Evolutionary conservation across 92 coral and sea anemone genomes (phyloP).

Genomic region (Meandrina meandrites): DNA sequence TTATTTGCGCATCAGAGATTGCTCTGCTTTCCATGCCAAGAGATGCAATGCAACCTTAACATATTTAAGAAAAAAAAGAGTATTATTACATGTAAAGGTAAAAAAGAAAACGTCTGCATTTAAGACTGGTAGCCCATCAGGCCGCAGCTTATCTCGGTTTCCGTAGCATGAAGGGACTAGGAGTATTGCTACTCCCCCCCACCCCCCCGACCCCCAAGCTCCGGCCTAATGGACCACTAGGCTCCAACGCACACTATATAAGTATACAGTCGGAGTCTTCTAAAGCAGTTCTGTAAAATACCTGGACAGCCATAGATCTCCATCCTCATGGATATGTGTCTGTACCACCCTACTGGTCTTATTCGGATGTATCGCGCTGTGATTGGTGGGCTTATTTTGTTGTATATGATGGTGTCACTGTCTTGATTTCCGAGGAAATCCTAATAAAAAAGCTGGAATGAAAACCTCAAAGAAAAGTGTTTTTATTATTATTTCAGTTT

Average conservation of each 20-base stretch:
- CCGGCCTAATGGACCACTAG: too few species aligned
- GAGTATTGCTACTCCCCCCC: too few species aligned
- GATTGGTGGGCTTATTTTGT: not conserved
- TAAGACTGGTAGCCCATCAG: too few species aligned
- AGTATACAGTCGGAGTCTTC: too few species aligned
- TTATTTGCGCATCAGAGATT: slow-evolving; percentile 3
- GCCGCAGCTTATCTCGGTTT: too few species aligned
- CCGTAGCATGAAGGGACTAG: too few species aligned
- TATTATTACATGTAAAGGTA: not conserved
- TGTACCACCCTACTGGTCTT: not conserved
- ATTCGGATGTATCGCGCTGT: not conserved
- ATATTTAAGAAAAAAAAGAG: not conserved
- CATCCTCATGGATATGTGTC: not conserved
- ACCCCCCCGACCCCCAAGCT: too few species aligned
- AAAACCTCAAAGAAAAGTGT: too few species aligned
- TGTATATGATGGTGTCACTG: not conserved
- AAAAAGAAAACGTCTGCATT: too few species aligned
- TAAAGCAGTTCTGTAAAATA: not conserved
- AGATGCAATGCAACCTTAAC: not conserved
- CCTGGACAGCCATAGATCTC: not conserved
- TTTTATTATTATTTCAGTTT: too few species aligned
- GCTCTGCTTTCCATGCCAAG: slow-evolving; percentile 16
- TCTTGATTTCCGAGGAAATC: not conserved
- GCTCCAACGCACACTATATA: too few species aligned
- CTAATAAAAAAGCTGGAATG: not conserved